Percentiles rank a stretch among this genome's conserved stretches.
phyloP scores from a whole-genome alignment of 2,113 vertebrate species.

The Rhinogobius similis region DNA sequence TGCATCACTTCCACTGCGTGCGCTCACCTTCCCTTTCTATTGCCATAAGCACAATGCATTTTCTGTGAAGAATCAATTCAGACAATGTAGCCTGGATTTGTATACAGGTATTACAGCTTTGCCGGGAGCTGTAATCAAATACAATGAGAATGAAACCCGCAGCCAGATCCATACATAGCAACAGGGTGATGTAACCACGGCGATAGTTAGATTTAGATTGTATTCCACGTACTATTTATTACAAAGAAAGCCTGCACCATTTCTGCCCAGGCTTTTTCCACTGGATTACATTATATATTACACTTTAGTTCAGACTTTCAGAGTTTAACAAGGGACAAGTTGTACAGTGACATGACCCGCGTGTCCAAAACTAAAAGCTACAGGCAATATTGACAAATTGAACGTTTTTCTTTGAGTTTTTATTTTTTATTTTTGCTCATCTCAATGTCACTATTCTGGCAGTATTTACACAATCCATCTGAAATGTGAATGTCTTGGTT shows the following conservation, averaged over 20 bases:
- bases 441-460: too few species aligned
- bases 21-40: constrained; percentile 15
- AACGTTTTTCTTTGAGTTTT: too few species aligned
- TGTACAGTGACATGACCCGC: constrained; percentile 5
- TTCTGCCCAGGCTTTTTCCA: not conserved
- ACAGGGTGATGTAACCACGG: not conserved
- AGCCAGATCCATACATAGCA: not conserved
- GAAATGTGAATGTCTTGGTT: too few species aligned
- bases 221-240: not conserved
- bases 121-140: constrained; percentile 28
- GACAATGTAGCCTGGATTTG: constrained; percentile 34
- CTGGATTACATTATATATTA: too few species aligned
- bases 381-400: too few species aligned
- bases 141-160: constrained; percentile 8
- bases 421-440: too few species aligned
- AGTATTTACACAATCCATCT: too few species aligned
- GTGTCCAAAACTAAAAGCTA: constrained; percentile 1
- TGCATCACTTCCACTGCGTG: not conserved
- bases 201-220: constrained; percentile 1
- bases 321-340: constrained; percentile 10
- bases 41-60: constrained; percentile 28
- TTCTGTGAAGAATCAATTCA: constrained; percentile 32
- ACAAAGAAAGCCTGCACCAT: not conserved
- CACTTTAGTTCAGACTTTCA: not conserved
- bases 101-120: constrained; percentile 20